These are phyloP conservation scores for Rhea pennata DNA, from an alignment of 2,113 vertebrate genomes.

Conservation along the genomic window DNA sequence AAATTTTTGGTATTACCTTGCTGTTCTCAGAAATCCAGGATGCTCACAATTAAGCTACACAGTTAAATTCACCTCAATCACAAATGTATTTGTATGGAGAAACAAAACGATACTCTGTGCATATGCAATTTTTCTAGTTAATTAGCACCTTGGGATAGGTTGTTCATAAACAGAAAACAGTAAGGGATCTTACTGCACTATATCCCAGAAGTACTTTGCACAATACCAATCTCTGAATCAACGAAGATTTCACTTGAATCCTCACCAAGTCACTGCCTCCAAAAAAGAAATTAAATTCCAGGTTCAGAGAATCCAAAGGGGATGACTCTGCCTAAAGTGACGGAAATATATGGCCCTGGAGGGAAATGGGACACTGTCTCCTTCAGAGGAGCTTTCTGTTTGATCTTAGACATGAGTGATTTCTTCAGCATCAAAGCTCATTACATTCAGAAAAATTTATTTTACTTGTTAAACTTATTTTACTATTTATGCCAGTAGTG, in stretches of 20 bases:
- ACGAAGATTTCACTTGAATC: neutral
- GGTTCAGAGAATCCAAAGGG: neutral
- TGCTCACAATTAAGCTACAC: neutral
- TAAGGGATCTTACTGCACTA: constrained; percentile 28
- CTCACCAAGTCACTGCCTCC: neutral
- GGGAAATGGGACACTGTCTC: neutral
- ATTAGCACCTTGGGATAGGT: constrained; percentile 73
- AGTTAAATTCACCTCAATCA: constrained; percentile 38
- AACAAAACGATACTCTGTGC: constrained; percentile 60
- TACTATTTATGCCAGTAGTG: neutral
- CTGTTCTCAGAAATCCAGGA: neutral
- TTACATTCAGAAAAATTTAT: constrained; percentile 4
- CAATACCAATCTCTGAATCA: constrained; percentile 13
- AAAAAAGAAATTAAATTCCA: neutral
- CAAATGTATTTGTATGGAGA: constrained; percentile 45
- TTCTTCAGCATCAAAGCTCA: constrained; percentile 21
- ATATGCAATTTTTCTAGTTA: constrained; percentile 56
- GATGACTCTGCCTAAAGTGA: neutral
- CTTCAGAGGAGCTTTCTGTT: constrained; percentile 1
- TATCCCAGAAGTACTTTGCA: constrained; percentile 47
- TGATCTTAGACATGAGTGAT: neutral
- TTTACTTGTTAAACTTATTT: neutral
- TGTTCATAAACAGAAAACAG: constrained; percentile 75
- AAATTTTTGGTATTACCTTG: neutral
- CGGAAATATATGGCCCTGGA: neutral